phyloP scores from a whole-genome alignment of 2,113 vertebrate species.

The Channa argus region DNA sequence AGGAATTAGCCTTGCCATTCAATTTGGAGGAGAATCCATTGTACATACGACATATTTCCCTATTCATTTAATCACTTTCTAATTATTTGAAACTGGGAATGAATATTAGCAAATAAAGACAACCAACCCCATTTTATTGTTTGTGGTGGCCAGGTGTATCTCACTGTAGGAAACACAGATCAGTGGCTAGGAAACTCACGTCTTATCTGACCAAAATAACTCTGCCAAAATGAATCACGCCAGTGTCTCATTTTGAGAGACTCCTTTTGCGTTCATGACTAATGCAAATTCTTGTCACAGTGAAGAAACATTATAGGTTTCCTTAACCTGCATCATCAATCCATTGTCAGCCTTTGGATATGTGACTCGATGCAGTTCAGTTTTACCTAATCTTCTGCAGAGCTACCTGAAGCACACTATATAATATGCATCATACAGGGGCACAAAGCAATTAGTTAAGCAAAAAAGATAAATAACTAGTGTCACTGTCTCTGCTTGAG shows the following conservation, averaged over 20 bases:
- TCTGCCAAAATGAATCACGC: slow-evolving; percentile 49
- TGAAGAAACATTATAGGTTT: slow-evolving; percentile 8
- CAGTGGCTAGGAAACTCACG: slow-evolving; percentile 35
- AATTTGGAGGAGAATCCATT: too few relatives aligned
- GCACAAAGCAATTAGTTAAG: slow-evolving; percentile 10
- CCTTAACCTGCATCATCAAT: slow-evolving; percentile 29
- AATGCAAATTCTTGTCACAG: slow-evolving; percentile 30
- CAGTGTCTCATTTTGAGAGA: slow-evolving; percentile 37
- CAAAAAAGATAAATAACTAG: slow-evolving; percentile 11
- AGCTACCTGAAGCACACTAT: neutral
- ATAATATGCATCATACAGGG: neutral
- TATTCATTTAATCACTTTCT: slow-evolving; percentile 12
- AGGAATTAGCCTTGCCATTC: too few relatives aligned
- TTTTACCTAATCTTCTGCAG: slow-evolving; percentile 7
- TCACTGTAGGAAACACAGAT: slow-evolving; percentile 46
- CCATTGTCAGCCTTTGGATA: slow-evolving; percentile 19
- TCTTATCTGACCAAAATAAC: slow-evolving; percentile 57
- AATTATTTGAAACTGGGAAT: slow-evolving; percentile 21
- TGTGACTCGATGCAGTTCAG: slow-evolving; percentile 18
- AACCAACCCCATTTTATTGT: slow-evolving; percentile 39
- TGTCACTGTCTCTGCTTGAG: slow-evolving; percentile 8
- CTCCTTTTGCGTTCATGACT: slow-evolving; percentile 9
- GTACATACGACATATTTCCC: too few relatives aligned
- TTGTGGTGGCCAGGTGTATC: slow-evolving; percentile 45
- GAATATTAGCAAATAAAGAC: slow-evolving; percentile 46